These are phyloP conservation scores for Upupa epops DNA, from an alignment of 2,113 vertebrate genomes.

Conservation along the genomic window DNA sequence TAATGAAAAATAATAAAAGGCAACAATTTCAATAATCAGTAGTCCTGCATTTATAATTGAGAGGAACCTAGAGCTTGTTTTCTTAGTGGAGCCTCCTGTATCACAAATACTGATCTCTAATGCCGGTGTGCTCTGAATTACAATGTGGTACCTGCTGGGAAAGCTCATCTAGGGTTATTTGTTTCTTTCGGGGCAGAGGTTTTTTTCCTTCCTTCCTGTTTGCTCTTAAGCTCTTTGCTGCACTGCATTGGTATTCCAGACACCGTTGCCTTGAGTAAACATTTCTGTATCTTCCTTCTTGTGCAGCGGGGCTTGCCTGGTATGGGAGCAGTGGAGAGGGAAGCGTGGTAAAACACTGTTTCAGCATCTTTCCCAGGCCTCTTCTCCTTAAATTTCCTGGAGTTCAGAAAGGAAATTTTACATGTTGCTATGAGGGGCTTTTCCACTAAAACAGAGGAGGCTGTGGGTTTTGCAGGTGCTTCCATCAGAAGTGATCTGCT, in stretches of 20 bases:
- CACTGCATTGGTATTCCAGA: conserved; percentile 41
- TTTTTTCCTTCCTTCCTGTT: not conserved
- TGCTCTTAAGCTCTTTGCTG: not conserved
- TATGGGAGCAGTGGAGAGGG: not conserved
- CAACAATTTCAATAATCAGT: not conserved
- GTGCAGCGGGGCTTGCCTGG: not conserved
- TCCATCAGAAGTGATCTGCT: not conserved
- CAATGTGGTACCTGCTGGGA: not conserved
- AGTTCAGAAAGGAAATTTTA: not conserved
- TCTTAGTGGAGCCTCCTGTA: not conserved
- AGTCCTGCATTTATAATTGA: not conserved
- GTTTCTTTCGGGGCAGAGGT: not conserved
- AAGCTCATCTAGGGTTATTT: not conserved
- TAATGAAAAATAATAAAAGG: not conserved
- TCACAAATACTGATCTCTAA: not conserved
- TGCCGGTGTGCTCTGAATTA: not conserved
- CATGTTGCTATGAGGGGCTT: not conserved
- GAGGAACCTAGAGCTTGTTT: not conserved
- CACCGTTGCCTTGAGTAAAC: not conserved
- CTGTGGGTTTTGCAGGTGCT: not conserved
- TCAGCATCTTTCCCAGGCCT: not conserved
- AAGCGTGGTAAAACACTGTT: not conserved
- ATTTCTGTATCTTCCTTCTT: not conserved
- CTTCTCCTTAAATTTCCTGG: not conserved
- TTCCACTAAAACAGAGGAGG: fast-evolving